phyloP scores from a whole-genome alignment of 2,797 vertebrate species.

The Galagoides demidoff region DNA sequence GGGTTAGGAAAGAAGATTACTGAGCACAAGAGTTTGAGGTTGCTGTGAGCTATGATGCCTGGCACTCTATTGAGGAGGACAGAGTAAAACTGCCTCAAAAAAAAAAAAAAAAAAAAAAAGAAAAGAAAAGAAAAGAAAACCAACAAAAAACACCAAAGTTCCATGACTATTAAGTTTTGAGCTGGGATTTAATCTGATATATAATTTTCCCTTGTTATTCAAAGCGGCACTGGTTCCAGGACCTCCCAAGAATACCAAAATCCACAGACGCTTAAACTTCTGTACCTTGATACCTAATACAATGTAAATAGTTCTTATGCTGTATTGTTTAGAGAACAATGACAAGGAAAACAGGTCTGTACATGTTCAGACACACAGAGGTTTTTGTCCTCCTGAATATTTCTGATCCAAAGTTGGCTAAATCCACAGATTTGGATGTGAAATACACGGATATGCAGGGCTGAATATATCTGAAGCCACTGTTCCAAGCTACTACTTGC shows the following conservation, averaged over 20 bases:
- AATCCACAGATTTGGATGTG: not conserved
- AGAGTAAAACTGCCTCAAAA: too few species aligned
- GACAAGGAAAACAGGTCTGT: not conserved
- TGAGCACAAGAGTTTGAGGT: too few species aligned
- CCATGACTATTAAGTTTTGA: not conserved
- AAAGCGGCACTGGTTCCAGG: not conserved
- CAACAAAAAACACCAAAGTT: not conserved
- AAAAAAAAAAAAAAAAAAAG: too few species aligned
- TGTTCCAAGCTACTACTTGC: not conserved
- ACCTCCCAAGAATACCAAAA: not conserved
- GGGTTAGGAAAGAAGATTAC: too few species aligned
- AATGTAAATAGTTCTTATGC: not conserved
- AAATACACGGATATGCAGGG: not conserved
- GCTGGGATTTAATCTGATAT: not conserved
- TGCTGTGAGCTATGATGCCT: too few species aligned
- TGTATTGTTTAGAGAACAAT: not conserved
- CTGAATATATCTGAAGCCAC: not conserved
- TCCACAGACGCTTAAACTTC: not conserved
- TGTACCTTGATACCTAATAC: not conserved
- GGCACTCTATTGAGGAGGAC: too few species aligned
- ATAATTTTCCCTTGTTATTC: not conserved
- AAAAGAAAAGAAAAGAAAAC: too few species aligned
- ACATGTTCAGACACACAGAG: not conserved
- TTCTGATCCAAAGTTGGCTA: not conserved
- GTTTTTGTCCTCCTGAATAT: not conserved